Percentiles rank a stretch among this genome's conserved stretches.
phyloP scores from a whole-genome alignment of 2,888 invertebrate species.

The Conops quadrifasciatus region DNA sequence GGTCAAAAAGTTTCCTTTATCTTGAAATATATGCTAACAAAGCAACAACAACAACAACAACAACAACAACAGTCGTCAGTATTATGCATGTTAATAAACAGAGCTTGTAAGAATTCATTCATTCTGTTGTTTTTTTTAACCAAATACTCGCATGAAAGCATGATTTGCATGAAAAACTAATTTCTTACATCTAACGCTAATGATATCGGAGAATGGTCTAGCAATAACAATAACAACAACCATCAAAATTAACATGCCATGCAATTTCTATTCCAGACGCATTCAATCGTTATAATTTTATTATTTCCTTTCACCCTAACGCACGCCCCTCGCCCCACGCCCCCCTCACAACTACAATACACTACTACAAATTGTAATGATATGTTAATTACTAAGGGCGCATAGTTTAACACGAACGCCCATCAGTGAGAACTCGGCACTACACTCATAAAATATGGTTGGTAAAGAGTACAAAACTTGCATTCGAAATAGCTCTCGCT shows the following conservation, averaged over 20 bases:
- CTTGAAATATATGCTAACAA: neutral
- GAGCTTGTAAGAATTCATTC: too few species aligned
- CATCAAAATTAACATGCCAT: slow-evolving; percentile 27
- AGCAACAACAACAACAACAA: too few species aligned
- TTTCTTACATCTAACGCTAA: slow-evolving; percentile 39
- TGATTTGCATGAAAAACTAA: slow-evolving; percentile 52
- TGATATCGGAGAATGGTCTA: neutral
- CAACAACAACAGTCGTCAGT: neutral
- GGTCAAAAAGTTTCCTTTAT: too few species aligned
- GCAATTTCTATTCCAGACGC: slow-evolving; percentile 4
- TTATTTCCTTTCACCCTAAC: neutral
- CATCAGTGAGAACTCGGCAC: slow-evolving; percentile 10
- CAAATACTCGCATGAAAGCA: slow-evolving; percentile 39
- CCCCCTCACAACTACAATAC: neutral
- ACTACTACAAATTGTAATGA: neutral
- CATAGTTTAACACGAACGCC: slow-evolving; percentile 42
- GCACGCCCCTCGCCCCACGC: neutral
- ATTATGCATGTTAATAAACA: neutral
- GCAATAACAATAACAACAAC: slow-evolving; percentile 20
- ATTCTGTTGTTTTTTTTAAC: too few species aligned
- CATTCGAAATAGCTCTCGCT: too few species aligned
- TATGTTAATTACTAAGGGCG: slow-evolving; percentile 31
- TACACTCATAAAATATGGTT: neutral
- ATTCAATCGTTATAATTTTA: slow-evolving; percentile 14
- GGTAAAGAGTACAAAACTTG: neutral